Evolutionary conservation across 2,113 vertebrate species (phyloP), one percentile per base, ranked within the genome.

Genomic region (Sarotherodon lohbergeri): DNA sequence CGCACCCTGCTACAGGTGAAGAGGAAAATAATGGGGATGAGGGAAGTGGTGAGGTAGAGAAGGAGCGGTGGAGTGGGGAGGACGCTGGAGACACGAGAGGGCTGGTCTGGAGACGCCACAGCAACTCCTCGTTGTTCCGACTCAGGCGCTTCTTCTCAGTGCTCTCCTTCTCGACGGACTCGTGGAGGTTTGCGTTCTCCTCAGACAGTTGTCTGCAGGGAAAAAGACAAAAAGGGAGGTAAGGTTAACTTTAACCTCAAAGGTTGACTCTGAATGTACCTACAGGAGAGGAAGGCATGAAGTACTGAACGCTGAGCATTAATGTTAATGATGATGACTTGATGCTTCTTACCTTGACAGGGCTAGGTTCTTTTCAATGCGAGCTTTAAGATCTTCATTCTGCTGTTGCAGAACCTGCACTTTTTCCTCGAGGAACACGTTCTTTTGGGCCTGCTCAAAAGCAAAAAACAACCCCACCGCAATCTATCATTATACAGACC

Each of bases 51-150:
- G 96, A 97, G 27, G 98, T 96, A 13, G 97, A 97, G 93, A 97
- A 97, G 91, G 97, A 96, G 61, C 95, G 97, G 89, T 98, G 98
- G 36, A 97, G 95, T 0, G 97, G 97, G 0, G 98, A 98, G 48
- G 96, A 96, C 0, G 97, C 89, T 0, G 98, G 97, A 3, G 98
- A 98, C 63, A 97, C 95, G 84, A 98, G 98, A 50, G 98, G 99
- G 92, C 98, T 99, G 3, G 97, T 98, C 94, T 99, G 98, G 24
- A 99, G 97, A 63, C 98, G 99, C 99, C 98, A 99, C 61, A 99
- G 97, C 48, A 99, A 96, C 95, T 99, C 98, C 88, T 99, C 98
- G 0, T 99, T 99, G 90, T 98, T 99, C 19, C 97, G 96, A 87
- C 98, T 99, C 88, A 99, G 91, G 14, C 98, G 96, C 94, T 99